Evolutionary conservation across 2,888 invertebrate genomes (phyloP).

Genomic region (Apantesis nais): DNA sequence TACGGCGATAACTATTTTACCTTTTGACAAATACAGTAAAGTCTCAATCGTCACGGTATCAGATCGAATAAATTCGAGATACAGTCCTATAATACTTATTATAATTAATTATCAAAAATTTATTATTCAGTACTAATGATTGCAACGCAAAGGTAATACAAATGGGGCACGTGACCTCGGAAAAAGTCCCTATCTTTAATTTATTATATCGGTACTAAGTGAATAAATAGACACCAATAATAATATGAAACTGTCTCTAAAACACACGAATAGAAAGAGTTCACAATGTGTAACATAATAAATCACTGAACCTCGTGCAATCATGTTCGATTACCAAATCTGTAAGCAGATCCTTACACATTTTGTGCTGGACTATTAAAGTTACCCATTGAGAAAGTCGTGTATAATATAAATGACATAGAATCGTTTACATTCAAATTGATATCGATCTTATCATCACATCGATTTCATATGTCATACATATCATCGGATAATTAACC

Average conservation of each 20-base stretch:
- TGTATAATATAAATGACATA: neutral
- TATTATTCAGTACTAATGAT: conserved; percentile 27
- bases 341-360: neutral
- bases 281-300: conserved; percentile 16
- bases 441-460: neutral
- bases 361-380: neutral
- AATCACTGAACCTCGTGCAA: neutral
- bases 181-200: neutral
- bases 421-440: neutral
- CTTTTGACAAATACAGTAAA: neutral
- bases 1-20: neutral
- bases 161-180: conserved; percentile 7
- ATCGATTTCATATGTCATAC: neutral
- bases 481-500: neutral
- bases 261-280: conserved; percentile 6
- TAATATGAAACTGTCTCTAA: conserved; percentile 22
- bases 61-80: conserved; percentile 26
- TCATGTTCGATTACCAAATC: neutral
- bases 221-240: conserved; percentile 37
- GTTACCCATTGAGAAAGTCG: conserved; percentile 10
- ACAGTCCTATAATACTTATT: conserved; percentile 40
- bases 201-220: conserved; percentile 6
- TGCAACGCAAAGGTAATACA: conserved; percentile 39
- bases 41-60: conserved; percentile 31
- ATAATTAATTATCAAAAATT: conserved; percentile 36